Base-by-base conservation (phyloP, 1,140 invertebrate genomes). In the Tetramorium simillimum region DNA sequence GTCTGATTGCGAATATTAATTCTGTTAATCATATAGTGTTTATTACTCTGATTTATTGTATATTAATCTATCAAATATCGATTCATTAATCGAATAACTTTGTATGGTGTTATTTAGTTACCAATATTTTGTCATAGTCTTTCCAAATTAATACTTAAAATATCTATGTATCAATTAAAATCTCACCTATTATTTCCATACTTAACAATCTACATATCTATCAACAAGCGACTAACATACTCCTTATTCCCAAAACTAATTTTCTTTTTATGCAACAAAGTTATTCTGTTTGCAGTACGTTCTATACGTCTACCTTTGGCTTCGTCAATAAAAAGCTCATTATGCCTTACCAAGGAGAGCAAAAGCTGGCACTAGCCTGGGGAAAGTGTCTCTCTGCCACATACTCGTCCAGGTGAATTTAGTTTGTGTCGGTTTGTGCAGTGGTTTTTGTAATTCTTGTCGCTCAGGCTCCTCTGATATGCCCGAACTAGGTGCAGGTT, bases 301-400 rank as follows among this genome's bases (percentile, higher is more conserved):
- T 86, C 76, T 21, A 58, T 77, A 72, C 21, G 24, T 51, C 46
- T 81, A 53, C 16, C 37, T 70, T 85, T 37, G 10, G 28, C 18
- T 75, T 58, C 63, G 40, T 46, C 60, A 89, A 78, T 90, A 89
- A 84, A 65, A 88, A 90, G 81, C 81, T 84, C 69, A 62, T 86
- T 86, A 82, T 92, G 70, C 92, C 93, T 94, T 94, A 94, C 93
- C 93, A 90, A 94, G 80, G 78, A 94, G 90, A 84, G 93, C 93
- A 91, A 94, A 94, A 91, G 93, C 94, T 89, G 92, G 88, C 80
- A 94, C 86, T 91, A 93, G 91, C 86, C 93, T 89, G 67, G 93
- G 93, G 87, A 94, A 94, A 86, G 81, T 88, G 63, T 94, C 92
- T 88, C 91, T 92, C 84, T 94, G 91, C 93, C 93, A 94, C 86